Conservation (phyloP, 2,888 invertebrate genomes). For the Coecobrya sp. region DNA sequence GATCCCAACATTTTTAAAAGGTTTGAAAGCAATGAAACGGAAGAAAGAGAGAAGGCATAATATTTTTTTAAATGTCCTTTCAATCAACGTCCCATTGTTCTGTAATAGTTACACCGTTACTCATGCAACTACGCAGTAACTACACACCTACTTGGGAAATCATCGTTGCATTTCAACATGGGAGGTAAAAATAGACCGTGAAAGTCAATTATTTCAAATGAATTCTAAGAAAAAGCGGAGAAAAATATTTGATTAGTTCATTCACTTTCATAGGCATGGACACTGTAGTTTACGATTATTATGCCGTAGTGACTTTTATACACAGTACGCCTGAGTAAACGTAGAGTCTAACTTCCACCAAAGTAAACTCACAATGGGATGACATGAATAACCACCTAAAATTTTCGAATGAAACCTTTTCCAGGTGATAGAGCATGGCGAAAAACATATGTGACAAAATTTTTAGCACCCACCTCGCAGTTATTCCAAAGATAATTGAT, state of each 20-base stretch:
- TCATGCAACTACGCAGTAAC: not conserved
- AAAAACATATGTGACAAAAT: too few species aligned
- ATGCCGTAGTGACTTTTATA: not conserved
- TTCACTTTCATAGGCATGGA: not conserved
- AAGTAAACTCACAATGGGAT: too few species aligned
- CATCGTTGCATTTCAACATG: constrained; percentile 10
- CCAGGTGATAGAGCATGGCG: too few species aligned
- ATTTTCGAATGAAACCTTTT: too few species aligned
- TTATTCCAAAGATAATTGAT: too few species aligned
- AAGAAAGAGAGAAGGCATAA: not conserved
- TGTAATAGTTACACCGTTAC: not conserved
- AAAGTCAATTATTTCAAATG: constrained; percentile 16
- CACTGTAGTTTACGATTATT: constrained; percentile 3
- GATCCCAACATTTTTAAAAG: too few species aligned
- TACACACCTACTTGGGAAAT: not conserved
- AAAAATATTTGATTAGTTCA: constrained; percentile 11
- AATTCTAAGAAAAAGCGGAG: not conserved
- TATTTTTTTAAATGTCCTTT: constrained; percentile 38
- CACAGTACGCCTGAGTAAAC: not conserved
- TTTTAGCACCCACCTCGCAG: too few species aligned
- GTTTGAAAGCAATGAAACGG: not conserved
- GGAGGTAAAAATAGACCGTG: not conserved
- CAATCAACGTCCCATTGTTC: constrained; percentile 26
- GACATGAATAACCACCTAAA: too few species aligned
- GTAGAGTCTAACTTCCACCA: too few species aligned